phyloP scores from a whole-genome alignment of 2,797 vertebrate genomes.

The Anguilla megastoma region DNA sequence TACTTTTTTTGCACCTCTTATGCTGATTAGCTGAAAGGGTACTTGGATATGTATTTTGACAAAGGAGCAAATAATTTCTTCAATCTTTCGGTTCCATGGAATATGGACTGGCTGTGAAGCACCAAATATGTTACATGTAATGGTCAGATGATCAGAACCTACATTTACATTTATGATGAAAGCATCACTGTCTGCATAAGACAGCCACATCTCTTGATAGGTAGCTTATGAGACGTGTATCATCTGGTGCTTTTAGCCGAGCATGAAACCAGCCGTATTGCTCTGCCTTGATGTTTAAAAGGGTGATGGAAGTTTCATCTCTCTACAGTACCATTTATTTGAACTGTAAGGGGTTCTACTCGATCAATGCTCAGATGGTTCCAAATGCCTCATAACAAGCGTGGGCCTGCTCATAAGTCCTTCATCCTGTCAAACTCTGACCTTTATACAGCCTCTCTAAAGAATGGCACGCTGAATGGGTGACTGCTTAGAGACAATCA shows the following conservation, averaged over 20 bases:
- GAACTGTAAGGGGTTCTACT: background rate
- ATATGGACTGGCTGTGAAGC: background rate
- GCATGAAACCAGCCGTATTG: background rate
- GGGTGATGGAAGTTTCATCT: background rate
- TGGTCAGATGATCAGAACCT: background rate
- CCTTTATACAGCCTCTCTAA: background rate
- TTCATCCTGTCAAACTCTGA: slow-evolving; percentile 5
- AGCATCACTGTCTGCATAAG: background rate
- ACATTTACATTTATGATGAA: background rate
- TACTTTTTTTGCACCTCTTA: background rate
- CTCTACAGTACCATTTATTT: background rate
- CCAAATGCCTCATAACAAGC: background rate
- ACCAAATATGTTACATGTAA: background rate
- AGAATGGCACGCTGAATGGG: slow-evolving; percentile 10
- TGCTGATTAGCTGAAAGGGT: background rate
- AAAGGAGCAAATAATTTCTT: background rate
- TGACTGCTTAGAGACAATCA: slow-evolving; percentile 8
- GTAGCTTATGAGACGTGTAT: background rate
- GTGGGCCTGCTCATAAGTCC: background rate
- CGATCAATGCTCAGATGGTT: slow-evolving; percentile 2
- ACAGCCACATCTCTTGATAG: background rate
- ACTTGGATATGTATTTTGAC: background rate
- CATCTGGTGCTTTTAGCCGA: background rate
- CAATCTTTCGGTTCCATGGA: background rate
- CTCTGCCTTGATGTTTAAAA: background rate